phyloP scores from a whole-genome alignment of 2,113 vertebrate genomes.

The Hypanus sabinus region DNA sequence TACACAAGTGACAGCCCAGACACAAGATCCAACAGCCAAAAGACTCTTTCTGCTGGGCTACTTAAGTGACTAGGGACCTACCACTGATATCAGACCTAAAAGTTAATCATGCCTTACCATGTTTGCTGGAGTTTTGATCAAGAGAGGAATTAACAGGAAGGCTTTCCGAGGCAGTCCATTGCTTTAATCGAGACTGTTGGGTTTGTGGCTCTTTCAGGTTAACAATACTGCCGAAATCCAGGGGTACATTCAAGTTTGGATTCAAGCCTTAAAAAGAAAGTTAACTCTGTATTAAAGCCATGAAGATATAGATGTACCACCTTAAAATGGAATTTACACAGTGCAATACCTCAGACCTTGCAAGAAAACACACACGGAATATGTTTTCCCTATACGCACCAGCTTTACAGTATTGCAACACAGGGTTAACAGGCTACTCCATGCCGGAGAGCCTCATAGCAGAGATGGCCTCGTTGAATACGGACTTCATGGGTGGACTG shows the following conservation, averaged over 20 bases:
- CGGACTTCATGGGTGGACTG: neutral
- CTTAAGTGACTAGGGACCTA: neutral
- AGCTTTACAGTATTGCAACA: neutral
- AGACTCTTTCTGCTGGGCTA: neutral
- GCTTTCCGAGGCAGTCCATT: conserved; percentile 90
- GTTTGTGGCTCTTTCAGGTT: conserved; percentile 88
- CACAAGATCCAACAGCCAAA: neutral
- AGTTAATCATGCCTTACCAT: conserved; percentile 62
- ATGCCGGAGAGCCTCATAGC: neutral
- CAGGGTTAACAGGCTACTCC: neutral
- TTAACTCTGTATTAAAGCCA: neutral
- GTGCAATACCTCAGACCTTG: neutral
- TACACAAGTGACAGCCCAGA: neutral
- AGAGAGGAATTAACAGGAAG: conserved; percentile 76
- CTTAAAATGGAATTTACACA: neutral
- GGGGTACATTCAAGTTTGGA: conserved; percentile 92
- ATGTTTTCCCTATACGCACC: neutral
- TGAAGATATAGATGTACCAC: neutral
- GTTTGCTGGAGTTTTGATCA: conserved; percentile 96
- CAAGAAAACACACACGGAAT: neutral
- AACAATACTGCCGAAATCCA: conserved; percentile 80
- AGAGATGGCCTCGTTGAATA: neutral
- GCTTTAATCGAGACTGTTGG: conserved; percentile 86
- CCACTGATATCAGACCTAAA: neutral
- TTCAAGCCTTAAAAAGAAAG: conserved; percentile 72